Evolutionary conservation across 2,888 invertebrate species (phyloP).

Genomic region (Cancer borealis): DNA sequence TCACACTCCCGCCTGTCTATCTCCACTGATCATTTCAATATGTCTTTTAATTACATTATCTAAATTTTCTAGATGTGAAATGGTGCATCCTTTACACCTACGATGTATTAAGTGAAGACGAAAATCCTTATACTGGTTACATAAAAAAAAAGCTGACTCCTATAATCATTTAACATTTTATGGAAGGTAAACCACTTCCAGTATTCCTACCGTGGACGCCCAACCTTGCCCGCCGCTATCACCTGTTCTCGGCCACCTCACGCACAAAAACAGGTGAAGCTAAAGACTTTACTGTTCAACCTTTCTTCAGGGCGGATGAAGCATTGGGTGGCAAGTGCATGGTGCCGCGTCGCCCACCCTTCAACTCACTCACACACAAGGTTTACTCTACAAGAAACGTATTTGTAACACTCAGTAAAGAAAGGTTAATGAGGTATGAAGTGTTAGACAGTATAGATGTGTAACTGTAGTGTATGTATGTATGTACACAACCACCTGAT

Average conservation of each 20-base stretch:
- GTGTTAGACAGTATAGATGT: background rate
- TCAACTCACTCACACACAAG: background rate
- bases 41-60: background rate
- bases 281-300: background rate
- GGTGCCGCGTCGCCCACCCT: background rate
- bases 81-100: background rate
- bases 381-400: background rate
- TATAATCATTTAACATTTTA: background rate
- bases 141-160: background rate
- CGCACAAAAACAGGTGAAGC: background rate
- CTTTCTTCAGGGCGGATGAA: background rate
- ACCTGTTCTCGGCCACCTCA: background rate
- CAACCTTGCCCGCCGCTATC: background rate
- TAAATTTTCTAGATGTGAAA: background rate
- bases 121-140: background rate
- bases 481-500: background rate
- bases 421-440: background rate
- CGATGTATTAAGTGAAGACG: background rate
- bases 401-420: background rate
- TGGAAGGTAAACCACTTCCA: slow-evolving; percentile 22
- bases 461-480: background rate
- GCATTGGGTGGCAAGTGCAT: background rate
- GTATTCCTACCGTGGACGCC: background rate
- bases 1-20: background rate
- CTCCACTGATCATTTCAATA: background rate